A percentile compares a stretch with the other conserved stretches of the same genome.
Evolutionary conservation across 1,140 invertebrate genomes (phyloP).

Genomic region (Ooceraea biroi): DNA sequence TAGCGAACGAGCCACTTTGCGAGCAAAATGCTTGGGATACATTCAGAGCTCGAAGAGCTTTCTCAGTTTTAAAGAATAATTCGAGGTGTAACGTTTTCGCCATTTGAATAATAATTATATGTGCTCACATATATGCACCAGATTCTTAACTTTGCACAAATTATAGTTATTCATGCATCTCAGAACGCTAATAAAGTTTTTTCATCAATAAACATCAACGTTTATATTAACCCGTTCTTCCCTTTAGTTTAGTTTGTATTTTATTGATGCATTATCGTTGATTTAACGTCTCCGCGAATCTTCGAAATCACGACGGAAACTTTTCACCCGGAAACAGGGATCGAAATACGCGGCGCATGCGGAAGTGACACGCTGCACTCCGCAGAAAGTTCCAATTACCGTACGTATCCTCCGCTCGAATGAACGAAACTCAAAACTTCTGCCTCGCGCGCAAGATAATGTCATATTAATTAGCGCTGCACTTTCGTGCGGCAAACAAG

Average conservation of each 20-base stretch:
- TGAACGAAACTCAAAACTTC: constrained; percentile 60
- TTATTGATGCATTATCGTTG: not conserved
- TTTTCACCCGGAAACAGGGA: constrained; percentile 42
- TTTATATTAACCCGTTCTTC: not conserved
- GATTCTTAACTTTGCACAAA: too few relatives aligned
- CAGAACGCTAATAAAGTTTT: not conserved
- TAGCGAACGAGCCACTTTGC: not conserved
- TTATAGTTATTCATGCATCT: too few relatives aligned
- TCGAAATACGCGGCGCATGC: constrained; percentile 31
- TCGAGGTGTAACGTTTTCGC: not conserved
- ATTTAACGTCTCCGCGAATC: constrained; percentile 61
- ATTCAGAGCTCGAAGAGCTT: not conserved
- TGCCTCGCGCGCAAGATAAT: constrained; percentile 27
- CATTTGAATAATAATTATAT: not conserved
- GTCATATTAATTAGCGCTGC: constrained; percentile 55
- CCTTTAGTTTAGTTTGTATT: not conserved
- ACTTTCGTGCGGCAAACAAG: not conserved
- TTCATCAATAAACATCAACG: not conserved
- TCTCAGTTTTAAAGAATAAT: not conserved
- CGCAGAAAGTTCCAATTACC: constrained; percentile 54
- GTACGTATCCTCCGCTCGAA: constrained; percentile 43
- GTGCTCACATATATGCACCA: not conserved
- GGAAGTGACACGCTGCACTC: constrained; percentile 47
- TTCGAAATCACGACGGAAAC: constrained; percentile 41
- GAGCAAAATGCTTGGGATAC: not conserved